A percentile compares a stretch with the other conserved stretches of the same genome.
These are phyloP conservation scores for Sus cebifrons DNA, from an alignment of 2,797 vertebrate species.

Conservation along the genomic window DNA sequence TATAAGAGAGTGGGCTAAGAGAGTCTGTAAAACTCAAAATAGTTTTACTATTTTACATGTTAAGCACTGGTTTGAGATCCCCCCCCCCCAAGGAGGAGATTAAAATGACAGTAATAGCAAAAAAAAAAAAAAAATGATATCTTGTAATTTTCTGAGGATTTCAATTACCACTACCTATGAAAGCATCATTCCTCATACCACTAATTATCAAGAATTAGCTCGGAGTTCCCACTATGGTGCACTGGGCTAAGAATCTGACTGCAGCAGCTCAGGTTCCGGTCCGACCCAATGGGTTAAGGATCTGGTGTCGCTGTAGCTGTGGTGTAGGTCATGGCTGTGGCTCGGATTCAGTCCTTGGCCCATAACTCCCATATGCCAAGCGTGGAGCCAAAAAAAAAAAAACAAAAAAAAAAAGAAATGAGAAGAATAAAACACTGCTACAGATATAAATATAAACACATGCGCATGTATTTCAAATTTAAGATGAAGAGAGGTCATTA, in stretches of 20 bases:
- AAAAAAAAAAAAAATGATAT: conserved; percentile 31
- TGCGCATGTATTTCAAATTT: conserved; percentile 36
- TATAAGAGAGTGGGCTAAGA: background rate
- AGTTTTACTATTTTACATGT: conserved; percentile 11
- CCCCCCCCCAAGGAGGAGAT: background rate
- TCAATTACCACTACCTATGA: conserved; percentile 57
- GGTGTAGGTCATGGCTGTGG: too few species aligned
- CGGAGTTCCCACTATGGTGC: background rate
- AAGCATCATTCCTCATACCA: background rate
- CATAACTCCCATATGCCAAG: too few species aligned
- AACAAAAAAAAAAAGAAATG: too few species aligned
- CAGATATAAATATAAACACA: conserved; percentile 37
- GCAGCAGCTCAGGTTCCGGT: too few species aligned
- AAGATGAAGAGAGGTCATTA: conserved; percentile 28
- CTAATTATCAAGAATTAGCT: conserved; percentile 64
- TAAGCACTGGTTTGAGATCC: conserved; percentile 2
- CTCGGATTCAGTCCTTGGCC: too few species aligned
- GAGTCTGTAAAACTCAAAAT: conserved; percentile 57
- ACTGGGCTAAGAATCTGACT: too few species aligned
- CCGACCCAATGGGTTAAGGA: too few species aligned
- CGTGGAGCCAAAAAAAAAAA: too few species aligned
- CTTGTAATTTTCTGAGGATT: conserved; percentile 61
- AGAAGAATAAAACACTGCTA: conserved; percentile 43
- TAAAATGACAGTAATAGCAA: conserved; percentile 36
- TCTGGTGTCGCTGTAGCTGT: too few species aligned